Conservation (phyloP, 2,888 invertebrate genomes). For the Drosophila macrospina region DNA sequence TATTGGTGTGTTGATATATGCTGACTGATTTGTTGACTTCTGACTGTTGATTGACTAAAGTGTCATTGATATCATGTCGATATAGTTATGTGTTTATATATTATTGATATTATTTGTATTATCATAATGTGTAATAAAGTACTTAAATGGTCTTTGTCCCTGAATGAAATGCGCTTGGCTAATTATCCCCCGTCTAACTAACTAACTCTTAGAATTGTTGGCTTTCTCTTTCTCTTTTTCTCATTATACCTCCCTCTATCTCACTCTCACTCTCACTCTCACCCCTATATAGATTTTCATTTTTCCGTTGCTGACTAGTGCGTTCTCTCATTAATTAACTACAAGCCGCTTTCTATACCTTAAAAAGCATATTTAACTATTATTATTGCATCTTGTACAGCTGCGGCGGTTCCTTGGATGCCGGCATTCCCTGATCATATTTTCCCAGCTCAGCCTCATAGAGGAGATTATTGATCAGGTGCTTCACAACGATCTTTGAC, state of each 20-base stretch:
- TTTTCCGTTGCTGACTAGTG: conserved; percentile 57
- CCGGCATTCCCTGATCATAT: conserved; percentile 83
- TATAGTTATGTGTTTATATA: conserved; percentile 32
- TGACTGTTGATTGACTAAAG: conserved; percentile 48
- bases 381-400: conserved; percentile 82
- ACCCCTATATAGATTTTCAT: too few relatives aligned
- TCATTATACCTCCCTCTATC: background rate
- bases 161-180: conserved; percentile 75
- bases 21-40: conserved; percentile 49
- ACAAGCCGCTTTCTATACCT: conserved; percentile 26
- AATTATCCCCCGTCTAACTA: conserved; percentile 10
- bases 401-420: conserved; percentile 83
- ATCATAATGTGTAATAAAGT: conserved; percentile 60
- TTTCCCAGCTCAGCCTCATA: conserved; percentile 84
- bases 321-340: conserved; percentile 37
- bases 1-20: conserved; percentile 73
- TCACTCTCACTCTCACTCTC: too few relatives aligned
- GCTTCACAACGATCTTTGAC: conserved; percentile 84
- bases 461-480: conserved; percentile 83
- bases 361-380: background rate
- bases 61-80: conserved; percentile 37
- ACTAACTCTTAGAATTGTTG: conserved; percentile 53
- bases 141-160: conserved; percentile 78
- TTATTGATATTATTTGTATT: conserved; percentile 9
- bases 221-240: conserved; percentile 42